A percentile compares a stretch with the other conserved stretches of the same genome.
phyloP scores from a whole-genome alignment of 2,113 vertebrate genomes.

The Atlantisia rogersi region DNA sequence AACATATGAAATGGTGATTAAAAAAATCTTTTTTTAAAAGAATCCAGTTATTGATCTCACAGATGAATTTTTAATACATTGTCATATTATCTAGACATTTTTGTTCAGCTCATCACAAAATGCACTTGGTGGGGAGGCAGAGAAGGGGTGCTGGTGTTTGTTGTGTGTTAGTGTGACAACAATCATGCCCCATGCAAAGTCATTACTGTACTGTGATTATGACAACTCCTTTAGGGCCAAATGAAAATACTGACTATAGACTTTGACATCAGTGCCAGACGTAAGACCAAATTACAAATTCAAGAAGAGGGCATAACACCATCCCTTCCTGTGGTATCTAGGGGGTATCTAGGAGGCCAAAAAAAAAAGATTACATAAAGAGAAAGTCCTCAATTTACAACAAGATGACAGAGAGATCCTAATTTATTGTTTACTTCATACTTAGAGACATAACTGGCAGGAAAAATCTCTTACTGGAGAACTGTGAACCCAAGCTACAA shows the following conservation, averaged over 20 bases:
- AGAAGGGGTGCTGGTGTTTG: no score
- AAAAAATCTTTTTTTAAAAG: background rate
- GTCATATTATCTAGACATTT: background rate
- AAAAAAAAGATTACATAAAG: background rate
- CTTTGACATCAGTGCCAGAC: background rate
- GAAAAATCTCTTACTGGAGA: background rate
- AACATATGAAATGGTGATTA: background rate
- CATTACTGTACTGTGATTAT: background rate
- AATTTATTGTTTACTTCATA: background rate
- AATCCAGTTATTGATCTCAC: background rate
- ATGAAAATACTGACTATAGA: background rate
- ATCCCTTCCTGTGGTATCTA: background rate
- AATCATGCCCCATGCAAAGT: background rate
- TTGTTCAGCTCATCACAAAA: no score
- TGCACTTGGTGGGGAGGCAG: no score
- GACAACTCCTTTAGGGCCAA: background rate
- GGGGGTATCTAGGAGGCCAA: background rate
- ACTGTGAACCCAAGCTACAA: background rate
- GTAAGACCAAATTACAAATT: background rate
- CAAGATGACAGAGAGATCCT: background rate
- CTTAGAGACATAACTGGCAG: background rate
- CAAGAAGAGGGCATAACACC: background rate
- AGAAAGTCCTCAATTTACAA: background rate
- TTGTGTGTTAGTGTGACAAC: background rate
- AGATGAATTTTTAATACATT: background rate